Evolutionary conservation across 1,140 invertebrate genomes (phyloP).

Genomic region (Leucophenga varia): DNA sequence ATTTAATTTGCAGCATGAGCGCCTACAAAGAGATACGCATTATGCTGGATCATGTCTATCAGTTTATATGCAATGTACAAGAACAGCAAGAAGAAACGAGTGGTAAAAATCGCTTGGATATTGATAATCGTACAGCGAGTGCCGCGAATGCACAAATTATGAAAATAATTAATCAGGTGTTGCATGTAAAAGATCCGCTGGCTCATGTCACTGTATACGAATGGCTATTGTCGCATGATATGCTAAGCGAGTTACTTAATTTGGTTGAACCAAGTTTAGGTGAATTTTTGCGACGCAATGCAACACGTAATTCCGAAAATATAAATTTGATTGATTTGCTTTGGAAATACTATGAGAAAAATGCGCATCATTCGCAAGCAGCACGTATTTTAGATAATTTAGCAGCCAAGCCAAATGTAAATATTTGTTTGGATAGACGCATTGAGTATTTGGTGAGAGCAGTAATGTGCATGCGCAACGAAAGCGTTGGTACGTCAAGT

Average conservation of each 20-base stretch:
- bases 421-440: constrained; percentile 69
- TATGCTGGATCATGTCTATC: constrained; percentile 78
- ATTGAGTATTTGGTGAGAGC: constrained; percentile 90
- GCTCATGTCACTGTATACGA: constrained; percentile 90
- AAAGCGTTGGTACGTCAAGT: constrained; percentile 73
- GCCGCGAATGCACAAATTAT: constrained; percentile 43
- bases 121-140: background rate
- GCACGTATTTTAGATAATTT: constrained; percentile 87
- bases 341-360: constrained; percentile 95
- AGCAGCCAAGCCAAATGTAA: constrained; percentile 74
- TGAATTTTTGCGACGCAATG: constrained; percentile 71
- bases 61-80: constrained; percentile 55
- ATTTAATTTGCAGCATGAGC: constrained; percentile 64
- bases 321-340: constrained; percentile 79
- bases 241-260: constrained; percentile 76
- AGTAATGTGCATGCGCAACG: constrained; percentile 92
- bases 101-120: too few relatives aligned
- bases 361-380: constrained; percentile 88
- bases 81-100: constrained; percentile 12
- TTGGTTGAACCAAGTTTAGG: constrained; percentile 80
- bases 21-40: constrained; percentile 85
- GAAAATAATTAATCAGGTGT: constrained; percentile 58
- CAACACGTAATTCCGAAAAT: constrained; percentile 59
- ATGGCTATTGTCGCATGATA: constrained; percentile 77
- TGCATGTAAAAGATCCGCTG: constrained; percentile 76